phyloP scores from a whole-genome alignment of 2,797 vertebrate genomes.

The Hippoglossus hippoglossus region DNA sequence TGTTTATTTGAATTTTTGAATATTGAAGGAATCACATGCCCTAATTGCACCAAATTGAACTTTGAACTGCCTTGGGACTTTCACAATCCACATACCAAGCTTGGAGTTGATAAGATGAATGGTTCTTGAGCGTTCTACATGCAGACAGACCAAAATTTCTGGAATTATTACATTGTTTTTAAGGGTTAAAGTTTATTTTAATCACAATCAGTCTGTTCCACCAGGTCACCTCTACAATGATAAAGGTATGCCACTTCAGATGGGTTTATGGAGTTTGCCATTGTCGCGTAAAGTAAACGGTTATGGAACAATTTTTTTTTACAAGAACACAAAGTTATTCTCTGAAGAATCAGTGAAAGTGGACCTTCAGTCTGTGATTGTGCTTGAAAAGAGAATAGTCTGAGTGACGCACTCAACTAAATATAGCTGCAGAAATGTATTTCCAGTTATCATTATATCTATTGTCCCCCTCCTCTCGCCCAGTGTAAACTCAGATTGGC shows the following conservation, averaged over 20 bases:
- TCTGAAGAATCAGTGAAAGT: neutral
- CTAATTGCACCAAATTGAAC: too few species aligned
- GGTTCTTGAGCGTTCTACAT: too few species aligned
- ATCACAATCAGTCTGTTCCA: neutral
- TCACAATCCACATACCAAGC: too few species aligned
- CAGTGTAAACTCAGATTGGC: too few species aligned
- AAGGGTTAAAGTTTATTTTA: neutral
- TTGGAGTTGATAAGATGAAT: too few species aligned
- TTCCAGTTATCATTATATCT: conserved; percentile 1
- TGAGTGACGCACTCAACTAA: conserved; percentile 1
- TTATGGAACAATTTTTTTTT: conserved; percentile 1
- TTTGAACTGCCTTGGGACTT: too few species aligned
- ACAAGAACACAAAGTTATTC: neutral
- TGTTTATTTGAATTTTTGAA: too few species aligned
- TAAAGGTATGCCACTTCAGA: too few species aligned
- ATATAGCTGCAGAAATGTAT: neutral
- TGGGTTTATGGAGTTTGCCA: neutral
- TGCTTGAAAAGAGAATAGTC: conserved; percentile 8
- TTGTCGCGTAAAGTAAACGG: neutral
- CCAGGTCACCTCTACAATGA: neutral
- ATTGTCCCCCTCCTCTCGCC: neutral
- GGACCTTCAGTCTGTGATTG: conserved; percentile 7
- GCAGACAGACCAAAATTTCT: too few species aligned
- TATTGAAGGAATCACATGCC: too few species aligned
- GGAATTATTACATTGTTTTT: neutral